Percentiles rank a stretch among this genome's conserved stretches.
These are phyloP conservation scores for Phenganax marumi DNA, from an alignment of 92 coral and sea anemone genomes.

Conservation along the genomic window DNA sequence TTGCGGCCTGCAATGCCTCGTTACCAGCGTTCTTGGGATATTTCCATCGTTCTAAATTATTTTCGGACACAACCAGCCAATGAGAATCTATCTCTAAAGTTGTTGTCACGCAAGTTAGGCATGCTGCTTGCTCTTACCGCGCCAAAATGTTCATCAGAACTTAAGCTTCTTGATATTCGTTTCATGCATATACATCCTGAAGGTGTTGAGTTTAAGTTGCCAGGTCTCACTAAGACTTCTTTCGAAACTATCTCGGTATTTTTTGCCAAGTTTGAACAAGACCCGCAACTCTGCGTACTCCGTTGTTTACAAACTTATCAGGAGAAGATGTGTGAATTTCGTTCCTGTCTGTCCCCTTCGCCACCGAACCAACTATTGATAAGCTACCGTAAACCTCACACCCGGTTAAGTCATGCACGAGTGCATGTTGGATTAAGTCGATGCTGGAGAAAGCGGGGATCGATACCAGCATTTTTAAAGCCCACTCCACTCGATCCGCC, in stretches of 20 bases:
- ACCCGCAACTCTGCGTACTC: not conserved
- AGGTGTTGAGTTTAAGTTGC: slow-evolving; percentile 41
- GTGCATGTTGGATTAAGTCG: slow-evolving; percentile 8
- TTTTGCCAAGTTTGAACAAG: slow-evolving; percentile 2
- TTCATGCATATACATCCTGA: slow-evolving; percentile 37
- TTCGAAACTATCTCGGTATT: not conserved
- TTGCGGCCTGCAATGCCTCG: slow-evolving; percentile 55
- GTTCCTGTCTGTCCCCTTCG: not conserved
- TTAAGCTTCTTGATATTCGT: slow-evolving; percentile 44
- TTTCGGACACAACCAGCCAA: slow-evolving; percentile 32
- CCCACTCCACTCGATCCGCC: not conserved
- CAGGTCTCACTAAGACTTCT: slow-evolving; percentile 39
- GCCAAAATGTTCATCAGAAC: slow-evolving; percentile 43
- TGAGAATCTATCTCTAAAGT: slow-evolving; percentile 32
- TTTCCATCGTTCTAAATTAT: slow-evolving; percentile 11
- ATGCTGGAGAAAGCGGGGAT: not conserved
- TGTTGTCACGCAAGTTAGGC: slow-evolving; percentile 17
- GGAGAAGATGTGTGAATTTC: not conserved
- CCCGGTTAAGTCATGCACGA: slow-evolving; percentile 1
- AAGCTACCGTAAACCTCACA: slow-evolving; percentile 1
- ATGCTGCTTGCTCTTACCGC: too few species aligned
- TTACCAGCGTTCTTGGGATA: slow-evolving; percentile 46
- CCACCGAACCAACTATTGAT: slow-evolving; percentile 9
- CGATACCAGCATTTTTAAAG: slow-evolving; percentile 5
- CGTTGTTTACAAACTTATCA: slow-evolving; percentile 12